Conservation (phyloP, 2,797 vertebrate species). For the Onychomys torridus region DNA sequence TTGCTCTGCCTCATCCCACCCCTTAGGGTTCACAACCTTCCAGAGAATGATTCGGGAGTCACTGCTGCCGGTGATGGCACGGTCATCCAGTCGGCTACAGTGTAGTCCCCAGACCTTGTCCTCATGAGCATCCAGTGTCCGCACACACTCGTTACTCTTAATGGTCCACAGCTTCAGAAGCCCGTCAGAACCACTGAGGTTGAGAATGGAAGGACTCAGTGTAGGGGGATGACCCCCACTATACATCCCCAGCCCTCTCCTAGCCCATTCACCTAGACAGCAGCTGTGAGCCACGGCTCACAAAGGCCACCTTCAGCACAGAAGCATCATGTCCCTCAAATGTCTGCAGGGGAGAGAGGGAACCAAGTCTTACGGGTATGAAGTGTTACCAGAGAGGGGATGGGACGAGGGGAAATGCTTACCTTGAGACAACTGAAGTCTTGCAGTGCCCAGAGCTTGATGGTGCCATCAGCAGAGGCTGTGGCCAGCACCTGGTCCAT, state of each 20-base stretch:
- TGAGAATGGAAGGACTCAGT: neutral
- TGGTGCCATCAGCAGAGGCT: slow-evolving; percentile 94
- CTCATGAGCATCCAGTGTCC: slow-evolving; percentile 95
- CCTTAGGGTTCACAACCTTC: slow-evolving; percentile 87
- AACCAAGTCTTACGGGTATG: neutral
- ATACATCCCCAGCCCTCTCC: fast-evolving
- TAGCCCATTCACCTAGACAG: slow-evolving; percentile 91
- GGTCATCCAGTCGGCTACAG: slow-evolving; percentile 90
- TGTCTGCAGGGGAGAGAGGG: slow-evolving; percentile 88
- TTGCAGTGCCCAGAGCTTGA: slow-evolving; percentile 95
- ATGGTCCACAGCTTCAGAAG: slow-evolving; percentile 99
- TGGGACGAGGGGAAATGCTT: neutral
- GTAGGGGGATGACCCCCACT: neutral
- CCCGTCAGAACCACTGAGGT: slow-evolving; percentile 94
- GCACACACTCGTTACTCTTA: slow-evolving; percentile 97
- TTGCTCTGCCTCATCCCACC: fast-evolving
- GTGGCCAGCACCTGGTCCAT: slow-evolving; percentile 95
- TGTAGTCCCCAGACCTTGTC: slow-evolving; percentile 99
- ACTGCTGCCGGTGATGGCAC: slow-evolving; percentile 92
- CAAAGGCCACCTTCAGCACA: slow-evolving; percentile 95
- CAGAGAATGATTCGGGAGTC: slow-evolving; percentile 95
- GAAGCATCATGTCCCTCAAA: slow-evolving; percentile 98
- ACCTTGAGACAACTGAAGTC: slow-evolving; percentile 99
- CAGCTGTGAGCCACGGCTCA: slow-evolving; percentile 95
- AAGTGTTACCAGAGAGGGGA: neutral